phyloP scores from a whole-genome alignment of 2,888 invertebrate species.

The Pediacus dermestoides region DNA sequence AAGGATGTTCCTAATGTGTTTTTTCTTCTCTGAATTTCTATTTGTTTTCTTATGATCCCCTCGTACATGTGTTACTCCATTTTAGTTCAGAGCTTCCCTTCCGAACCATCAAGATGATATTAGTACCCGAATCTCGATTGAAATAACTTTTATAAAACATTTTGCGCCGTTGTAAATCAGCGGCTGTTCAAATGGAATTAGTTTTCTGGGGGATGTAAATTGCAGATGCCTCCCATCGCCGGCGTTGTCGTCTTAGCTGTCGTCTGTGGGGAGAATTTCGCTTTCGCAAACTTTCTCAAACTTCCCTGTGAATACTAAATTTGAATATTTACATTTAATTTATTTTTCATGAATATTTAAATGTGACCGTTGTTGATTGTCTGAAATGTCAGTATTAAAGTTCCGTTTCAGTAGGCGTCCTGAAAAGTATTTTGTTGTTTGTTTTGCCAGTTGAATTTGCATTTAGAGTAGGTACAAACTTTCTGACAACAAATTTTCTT shows the following conservation, averaged over 20 bases:
- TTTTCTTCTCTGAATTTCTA: conserved; percentile 26
- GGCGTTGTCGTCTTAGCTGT: conserved; percentile 18
- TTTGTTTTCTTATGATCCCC: conserved; percentile 21
- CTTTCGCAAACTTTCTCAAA: conserved; percentile 31
- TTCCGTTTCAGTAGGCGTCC: conserved; percentile 10
- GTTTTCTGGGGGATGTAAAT: conserved; percentile 37
- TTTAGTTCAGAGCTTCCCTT: conserved; percentile 4
- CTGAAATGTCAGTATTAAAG: conserved; percentile 20
- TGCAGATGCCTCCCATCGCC: too few species aligned
- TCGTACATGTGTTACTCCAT: conserved; percentile 15
- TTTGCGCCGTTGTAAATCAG: conserved; percentile 38
- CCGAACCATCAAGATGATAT: conserved; percentile 36
- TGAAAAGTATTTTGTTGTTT: conserved; percentile 38
- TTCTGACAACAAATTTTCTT: conserved; percentile 43
- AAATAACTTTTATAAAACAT: conserved; percentile 41
- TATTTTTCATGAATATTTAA: conserved; percentile 38
- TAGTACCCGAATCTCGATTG: conserved; percentile 37
- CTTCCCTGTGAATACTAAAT: conserved; percentile 23
- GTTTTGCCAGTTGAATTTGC: conserved; percentile 43
- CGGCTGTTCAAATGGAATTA: conserved; percentile 34
- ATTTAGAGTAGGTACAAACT: conserved; percentile 49
- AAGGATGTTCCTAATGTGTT: conserved; percentile 31
- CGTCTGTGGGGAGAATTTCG: conserved; percentile 29
- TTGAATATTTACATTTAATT: conserved; percentile 35
- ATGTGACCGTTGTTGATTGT: conserved; percentile 28